Base-by-base conservation (phyloP, 1,140 invertebrate species). In the Cephus cinctus region DNA sequence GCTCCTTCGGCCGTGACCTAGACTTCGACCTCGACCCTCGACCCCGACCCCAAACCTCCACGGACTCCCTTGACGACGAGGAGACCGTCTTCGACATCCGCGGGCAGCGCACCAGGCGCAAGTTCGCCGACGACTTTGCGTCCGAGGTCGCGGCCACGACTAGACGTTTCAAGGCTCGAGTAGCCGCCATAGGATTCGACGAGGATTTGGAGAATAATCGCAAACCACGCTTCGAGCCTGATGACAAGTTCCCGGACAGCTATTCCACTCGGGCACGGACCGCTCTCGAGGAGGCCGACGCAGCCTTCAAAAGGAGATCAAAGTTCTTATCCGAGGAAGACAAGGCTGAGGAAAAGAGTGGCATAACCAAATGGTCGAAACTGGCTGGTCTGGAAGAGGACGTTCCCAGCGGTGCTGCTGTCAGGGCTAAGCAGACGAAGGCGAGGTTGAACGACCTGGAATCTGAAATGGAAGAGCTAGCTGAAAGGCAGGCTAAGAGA, bases 401-500 rank as follows among this genome's bases (percentile, higher is more conserved):
- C 6, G 62, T 56, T 0, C 20, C 48, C 18, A 63, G 44, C 22
- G 57, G 67, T 0, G 78, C 78, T 0, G 70, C 66, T 0, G 56
- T 56, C 4, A 54, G 78, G 3, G 78, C 78, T 0, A 61, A 56
- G 11, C 63, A 69, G 25, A 76, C 75, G 5, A 69, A 76, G 16
- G 75, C 73, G 1, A 58, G 78, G 5, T 51, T 79, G 0, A 57
- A 63, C 6, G 78, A 79, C n/a, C 52, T 80, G 4, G 76, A 79
- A 39, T 63, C 55, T 1, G 78, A 80, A 47, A 73, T 79, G 65
- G 77, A 79, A 21, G 75, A 78, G 43, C 44, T 79, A 32, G 74
- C 70, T 0, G 74, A 78, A 25, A 70, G 70, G 18, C 70, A 75
- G 20, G 76, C 75, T 5, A 75, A 73, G 12, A 54, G 78, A 4